Conservation (phyloP, 2,888 invertebrate genomes). For the Epistrophe eligans region DNA sequence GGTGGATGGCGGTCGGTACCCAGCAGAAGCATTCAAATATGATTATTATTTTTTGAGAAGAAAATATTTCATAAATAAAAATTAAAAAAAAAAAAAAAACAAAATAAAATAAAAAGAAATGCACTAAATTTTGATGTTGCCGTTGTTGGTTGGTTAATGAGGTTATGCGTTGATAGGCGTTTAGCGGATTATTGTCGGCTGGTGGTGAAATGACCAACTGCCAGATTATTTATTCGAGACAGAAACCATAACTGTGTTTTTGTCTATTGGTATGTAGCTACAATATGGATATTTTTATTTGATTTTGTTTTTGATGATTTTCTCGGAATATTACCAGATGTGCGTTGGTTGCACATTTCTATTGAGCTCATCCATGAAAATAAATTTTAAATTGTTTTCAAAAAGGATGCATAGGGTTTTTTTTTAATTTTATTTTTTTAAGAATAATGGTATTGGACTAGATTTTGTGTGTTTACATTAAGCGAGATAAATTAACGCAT, state of each 20-base stretch:
- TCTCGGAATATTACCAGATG: slow-evolving; percentile 46
- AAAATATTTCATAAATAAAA: slow-evolving; percentile 40
- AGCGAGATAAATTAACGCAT: slow-evolving; percentile 15
- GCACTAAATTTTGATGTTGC: slow-evolving; percentile 43
- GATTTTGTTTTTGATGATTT: neutral
- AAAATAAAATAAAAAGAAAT: slow-evolving; percentile 35
- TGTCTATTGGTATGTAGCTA: neutral
- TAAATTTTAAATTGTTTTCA: slow-evolving; percentile 42
- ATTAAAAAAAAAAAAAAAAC: slow-evolving; percentile 26
- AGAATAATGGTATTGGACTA: slow-evolving; percentile 33
- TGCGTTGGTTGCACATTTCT: slow-evolving; percentile 21
- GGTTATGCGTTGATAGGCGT: slow-evolving; percentile 72
- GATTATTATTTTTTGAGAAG: slow-evolving; percentile 64
- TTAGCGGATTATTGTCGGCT: slow-evolving; percentile 69
- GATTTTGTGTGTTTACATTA: slow-evolving; percentile 25
- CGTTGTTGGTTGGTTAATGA: slow-evolving; percentile 65
- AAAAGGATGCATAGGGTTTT: neutral
- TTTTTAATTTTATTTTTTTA: neutral
- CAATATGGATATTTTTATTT: neutral
- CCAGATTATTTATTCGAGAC: slow-evolving; percentile 58
- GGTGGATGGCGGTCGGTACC: neutral
- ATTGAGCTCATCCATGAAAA: slow-evolving; percentile 67
- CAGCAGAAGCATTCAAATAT: slow-evolving; percentile 29
- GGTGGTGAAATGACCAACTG: slow-evolving; percentile 70
- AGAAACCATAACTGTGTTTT: slow-evolving; percentile 52